Percentiles rank a stretch among this genome's conserved stretches.
Evolutionary conservation across 2,797 vertebrate species (phyloP).

Genomic region (Petrocephalus sullivani): DNA sequence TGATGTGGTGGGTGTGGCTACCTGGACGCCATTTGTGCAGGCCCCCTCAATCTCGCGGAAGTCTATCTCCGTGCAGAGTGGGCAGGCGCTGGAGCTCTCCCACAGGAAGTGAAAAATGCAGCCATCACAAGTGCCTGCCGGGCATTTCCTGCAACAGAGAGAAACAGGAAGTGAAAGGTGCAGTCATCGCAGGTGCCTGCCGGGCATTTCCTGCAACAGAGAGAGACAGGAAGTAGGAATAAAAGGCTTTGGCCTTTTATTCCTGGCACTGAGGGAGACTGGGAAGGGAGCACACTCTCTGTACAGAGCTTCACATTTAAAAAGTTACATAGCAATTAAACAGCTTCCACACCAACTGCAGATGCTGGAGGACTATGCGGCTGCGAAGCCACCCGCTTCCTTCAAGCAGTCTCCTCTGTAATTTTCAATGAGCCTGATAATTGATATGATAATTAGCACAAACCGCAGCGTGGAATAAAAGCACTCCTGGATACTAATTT

Average conservation of each 20-base stretch:
- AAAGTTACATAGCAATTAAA: neutral
- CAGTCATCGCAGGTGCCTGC: neutral
- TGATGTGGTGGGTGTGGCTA: slow-evolving; percentile 36
- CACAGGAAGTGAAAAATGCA: slow-evolving; percentile 88
- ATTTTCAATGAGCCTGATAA: slow-evolving; percentile 11
- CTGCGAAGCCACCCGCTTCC: neutral
- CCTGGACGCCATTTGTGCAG: slow-evolving; percentile 85
- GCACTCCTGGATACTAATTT: neutral
- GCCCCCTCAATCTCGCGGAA: slow-evolving; percentile 89
- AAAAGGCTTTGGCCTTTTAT: neutral
- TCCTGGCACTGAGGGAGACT: neutral
- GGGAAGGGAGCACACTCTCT: neutral
- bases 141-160: slow-evolving; percentile 69
- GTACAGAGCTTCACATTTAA: neutral
- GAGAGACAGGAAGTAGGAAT: slow-evolving; percentile 20
- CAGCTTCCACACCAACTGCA: neutral
- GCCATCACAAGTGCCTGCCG: slow-evolving; percentile 89
- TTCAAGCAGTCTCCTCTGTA: neutral
- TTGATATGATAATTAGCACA: slow-evolving; percentile 2
- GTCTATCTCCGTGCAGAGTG: slow-evolving; percentile 79
- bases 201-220: neutral
- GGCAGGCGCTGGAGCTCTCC: slow-evolving; percentile 89
- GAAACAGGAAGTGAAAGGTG: slow-evolving; percentile 14
- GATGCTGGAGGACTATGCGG: neutral
- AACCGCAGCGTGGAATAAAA: neutral